Evolutionary conservation across 2,113 vertebrate species (phyloP).

Genomic region (Turdus rufiventris): DNA sequence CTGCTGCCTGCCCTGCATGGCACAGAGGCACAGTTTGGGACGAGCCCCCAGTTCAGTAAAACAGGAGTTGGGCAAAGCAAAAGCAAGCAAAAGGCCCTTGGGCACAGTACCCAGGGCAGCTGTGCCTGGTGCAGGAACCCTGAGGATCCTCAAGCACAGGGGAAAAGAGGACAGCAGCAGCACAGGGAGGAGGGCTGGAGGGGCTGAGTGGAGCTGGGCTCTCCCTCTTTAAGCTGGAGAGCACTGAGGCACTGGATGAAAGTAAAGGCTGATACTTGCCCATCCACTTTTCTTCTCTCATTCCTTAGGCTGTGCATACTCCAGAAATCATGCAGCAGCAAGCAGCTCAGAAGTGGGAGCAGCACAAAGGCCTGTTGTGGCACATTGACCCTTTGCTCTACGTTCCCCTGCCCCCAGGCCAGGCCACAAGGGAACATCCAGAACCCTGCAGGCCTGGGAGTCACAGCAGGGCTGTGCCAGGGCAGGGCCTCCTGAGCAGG

Average conservation of each 20-base stretch:
- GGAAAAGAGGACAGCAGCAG: not conserved
- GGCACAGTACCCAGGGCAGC: not conserved
- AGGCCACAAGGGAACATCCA: not conserved
- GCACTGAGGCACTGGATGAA: not conserved
- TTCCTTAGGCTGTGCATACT: not conserved
- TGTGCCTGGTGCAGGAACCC: not conserved
- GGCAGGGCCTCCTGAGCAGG: not conserved
- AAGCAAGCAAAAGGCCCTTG: not conserved
- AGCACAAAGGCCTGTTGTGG: accelerated
- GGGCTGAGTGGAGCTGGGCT: not conserved
- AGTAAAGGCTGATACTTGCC: not conserved
- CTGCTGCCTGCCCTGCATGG: not conserved
- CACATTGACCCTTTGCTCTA: not conserved
- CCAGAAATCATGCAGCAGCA: not conserved
- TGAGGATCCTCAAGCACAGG: not conserved
- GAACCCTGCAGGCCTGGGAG: not conserved
- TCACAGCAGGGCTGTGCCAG: not conserved
- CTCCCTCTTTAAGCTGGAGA: not conserved
- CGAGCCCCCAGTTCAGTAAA: not conserved
- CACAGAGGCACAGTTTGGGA: not conserved
- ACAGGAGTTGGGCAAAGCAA: not conserved
- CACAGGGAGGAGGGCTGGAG: not conserved
- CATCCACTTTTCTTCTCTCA: not conserved
- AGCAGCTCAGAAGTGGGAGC: not conserved
- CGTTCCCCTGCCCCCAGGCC: accelerated